Percentiles rank a stretch among this genome's conserved stretches.
Conservation (phyloP, 2,797 vertebrate species). For the Myoxocephalus aenaeus region DNA sequence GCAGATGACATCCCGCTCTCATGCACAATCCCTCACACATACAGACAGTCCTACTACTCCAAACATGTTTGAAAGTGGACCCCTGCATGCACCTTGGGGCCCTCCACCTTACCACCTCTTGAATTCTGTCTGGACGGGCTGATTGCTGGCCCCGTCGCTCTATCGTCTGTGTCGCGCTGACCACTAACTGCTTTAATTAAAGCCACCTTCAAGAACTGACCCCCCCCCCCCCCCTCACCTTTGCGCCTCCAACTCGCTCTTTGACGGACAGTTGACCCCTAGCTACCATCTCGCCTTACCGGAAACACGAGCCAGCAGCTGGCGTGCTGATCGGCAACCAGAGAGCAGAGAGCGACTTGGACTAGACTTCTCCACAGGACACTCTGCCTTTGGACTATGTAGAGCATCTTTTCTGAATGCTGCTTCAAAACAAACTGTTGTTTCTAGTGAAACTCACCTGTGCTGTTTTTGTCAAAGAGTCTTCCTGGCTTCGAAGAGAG, state of each 20-base stretch:
- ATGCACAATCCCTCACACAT: slow-evolving; percentile 45
- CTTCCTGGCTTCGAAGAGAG: too few species aligned
- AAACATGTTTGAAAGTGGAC: slow-evolving; percentile 55
- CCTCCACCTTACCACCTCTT: slow-evolving; percentile 35
- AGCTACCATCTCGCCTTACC: slow-evolving; percentile 65
- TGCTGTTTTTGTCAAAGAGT: too few species aligned
- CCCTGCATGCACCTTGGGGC: slow-evolving; percentile 18
- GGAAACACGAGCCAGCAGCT: slow-evolving; percentile 58
- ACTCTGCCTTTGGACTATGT: neutral
- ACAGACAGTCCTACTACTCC: slow-evolving; percentile 26
- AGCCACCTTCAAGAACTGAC: slow-evolving; percentile 37
- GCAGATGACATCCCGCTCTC: slow-evolving; percentile 53
- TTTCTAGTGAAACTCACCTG: too few species aligned
- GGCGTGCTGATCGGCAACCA: slow-evolving; percentile 39
- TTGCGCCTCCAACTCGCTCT: slow-evolving; percentile 42
- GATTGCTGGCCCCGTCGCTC: slow-evolving; percentile 41
- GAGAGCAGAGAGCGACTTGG: slow-evolving; percentile 57
- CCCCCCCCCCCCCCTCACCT: slow-evolving; percentile 12
- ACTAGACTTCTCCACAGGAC: slow-evolving; percentile 33
- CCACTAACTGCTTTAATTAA: slow-evolving; percentile 73
- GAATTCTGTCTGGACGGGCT: slow-evolving; percentile 30
- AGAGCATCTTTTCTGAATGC: neutral
- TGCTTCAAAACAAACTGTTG: neutral
- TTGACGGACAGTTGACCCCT: slow-evolving; percentile 67
- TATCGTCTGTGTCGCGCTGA: slow-evolving; percentile 51